Evolutionary conservation across 2,113 vertebrate genomes (phyloP).

Genomic region (Lota lota): DNA sequence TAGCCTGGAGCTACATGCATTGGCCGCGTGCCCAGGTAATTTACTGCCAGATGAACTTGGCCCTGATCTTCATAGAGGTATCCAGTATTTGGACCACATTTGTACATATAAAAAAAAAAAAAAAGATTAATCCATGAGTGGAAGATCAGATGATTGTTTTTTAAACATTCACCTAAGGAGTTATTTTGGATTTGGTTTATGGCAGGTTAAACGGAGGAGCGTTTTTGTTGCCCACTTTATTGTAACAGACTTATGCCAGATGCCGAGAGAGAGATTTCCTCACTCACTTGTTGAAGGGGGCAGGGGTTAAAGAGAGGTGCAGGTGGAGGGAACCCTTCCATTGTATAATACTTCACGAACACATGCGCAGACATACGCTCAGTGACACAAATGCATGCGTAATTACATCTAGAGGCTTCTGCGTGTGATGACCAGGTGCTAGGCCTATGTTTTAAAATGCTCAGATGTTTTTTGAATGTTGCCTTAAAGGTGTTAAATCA

Average conservation of each 20-base stretch:
- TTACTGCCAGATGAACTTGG: neutral
- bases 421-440: slow-evolving; percentile 11
- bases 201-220: too few relatives aligned
- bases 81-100: neutral
- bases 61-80: neutral
- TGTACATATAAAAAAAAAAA: too few relatives aligned
- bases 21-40: slow-evolving; percentile 10
- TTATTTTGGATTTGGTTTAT: too few relatives aligned
- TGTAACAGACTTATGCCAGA: too few relatives aligned
- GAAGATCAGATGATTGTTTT: too few relatives aligned
- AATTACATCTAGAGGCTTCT: slow-evolving; percentile 35
- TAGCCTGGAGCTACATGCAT: slow-evolving; percentile 27
- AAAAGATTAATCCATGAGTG: too few relatives aligned
- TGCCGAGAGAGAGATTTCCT: too few relatives aligned
- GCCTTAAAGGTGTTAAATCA: too few relatives aligned
- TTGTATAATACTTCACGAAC: slow-evolving; percentile 65
- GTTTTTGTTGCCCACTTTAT: too few relatives aligned
- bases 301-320: slow-evolving; percentile 64
- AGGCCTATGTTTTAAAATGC: neutral
- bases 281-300: slow-evolving; percentile 63
- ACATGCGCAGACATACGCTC: slow-evolving; percentile 26
- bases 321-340: slow-evolving; percentile 73
- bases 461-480: neutral
- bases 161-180: too few relatives aligned
- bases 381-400: neutral